Evolutionary conservation across 2,797 vertebrate species (phyloP).

Genomic region (Pampus argenteus): DNA sequence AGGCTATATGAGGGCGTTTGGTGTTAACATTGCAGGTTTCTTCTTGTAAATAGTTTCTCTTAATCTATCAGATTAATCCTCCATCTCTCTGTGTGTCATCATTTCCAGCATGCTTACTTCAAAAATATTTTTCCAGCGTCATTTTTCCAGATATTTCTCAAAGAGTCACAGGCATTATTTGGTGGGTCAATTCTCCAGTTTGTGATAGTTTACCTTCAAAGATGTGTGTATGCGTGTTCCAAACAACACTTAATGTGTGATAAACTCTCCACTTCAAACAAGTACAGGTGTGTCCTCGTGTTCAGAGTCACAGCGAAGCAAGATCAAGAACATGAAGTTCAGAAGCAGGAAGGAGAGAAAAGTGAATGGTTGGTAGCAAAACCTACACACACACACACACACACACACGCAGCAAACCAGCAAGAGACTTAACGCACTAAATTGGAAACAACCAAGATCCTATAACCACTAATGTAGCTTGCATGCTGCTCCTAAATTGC

Average conservation of each 20-base stretch:
- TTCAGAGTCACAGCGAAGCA: background rate
- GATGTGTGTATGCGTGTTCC: background rate
- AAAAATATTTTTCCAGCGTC: background rate
- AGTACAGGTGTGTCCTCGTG: background rate
- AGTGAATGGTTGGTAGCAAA: background rate
- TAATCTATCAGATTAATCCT: background rate
- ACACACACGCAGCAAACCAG: background rate
- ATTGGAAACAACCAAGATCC: background rate
- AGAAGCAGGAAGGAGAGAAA: conserved; percentile 40
- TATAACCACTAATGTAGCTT: background rate
- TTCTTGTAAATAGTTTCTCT: background rate
- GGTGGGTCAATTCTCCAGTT: background rate
- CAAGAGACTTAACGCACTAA: background rate
- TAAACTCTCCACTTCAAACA: conserved; percentile 17
- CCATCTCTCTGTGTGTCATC: background rate
- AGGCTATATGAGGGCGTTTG: background rate
- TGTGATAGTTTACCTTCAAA: background rate
- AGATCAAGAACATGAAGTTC: conserved; percentile 20
- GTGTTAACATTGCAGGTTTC: background rate
- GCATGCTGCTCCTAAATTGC: conserved; percentile 1
- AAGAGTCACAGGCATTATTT: background rate
- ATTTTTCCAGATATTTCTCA: background rate
- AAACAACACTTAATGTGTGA: conserved; percentile 20
- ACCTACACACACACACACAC: background rate
- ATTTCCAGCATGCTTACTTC: too few species aligned